Evolutionary conservation across 2,113 vertebrate species (phyloP).

Genomic region (Elanus axillaris): DNA sequence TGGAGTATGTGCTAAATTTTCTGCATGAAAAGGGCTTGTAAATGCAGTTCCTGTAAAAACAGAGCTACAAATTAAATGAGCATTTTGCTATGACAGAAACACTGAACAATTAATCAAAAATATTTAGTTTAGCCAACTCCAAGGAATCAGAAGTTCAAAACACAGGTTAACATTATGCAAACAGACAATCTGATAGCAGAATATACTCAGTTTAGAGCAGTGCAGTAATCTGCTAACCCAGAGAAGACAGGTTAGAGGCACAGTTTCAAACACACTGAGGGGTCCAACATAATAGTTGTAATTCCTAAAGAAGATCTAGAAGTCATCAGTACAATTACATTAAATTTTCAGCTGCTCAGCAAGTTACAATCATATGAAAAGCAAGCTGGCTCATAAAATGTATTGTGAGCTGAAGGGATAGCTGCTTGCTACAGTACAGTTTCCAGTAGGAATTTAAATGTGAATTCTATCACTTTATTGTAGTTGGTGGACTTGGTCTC

Average conservation of each 20-base stretch:
- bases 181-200: not conserved
- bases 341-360: not conserved
- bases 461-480: not conserved
- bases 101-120: not conserved
- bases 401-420: not conserved
- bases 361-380: not conserved
- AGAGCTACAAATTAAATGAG: not conserved
- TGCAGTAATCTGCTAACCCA: not conserved
- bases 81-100: not conserved
- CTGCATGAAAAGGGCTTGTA: not conserved
- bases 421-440: not conserved
- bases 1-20: not conserved
- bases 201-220: not conserved
- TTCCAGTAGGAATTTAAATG: not conserved
- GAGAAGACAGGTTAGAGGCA: not conserved
- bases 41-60: not conserved
- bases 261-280: not conserved
- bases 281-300: not conserved
- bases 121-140: not conserved
- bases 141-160: not conserved
- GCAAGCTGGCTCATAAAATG: not conserved
- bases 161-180: not conserved
- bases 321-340: not conserved
- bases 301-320: not conserved
- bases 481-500: not conserved